phyloP scores from a whole-genome alignment of 2,888 invertebrate species.

The Ophion ellenae region DNA sequence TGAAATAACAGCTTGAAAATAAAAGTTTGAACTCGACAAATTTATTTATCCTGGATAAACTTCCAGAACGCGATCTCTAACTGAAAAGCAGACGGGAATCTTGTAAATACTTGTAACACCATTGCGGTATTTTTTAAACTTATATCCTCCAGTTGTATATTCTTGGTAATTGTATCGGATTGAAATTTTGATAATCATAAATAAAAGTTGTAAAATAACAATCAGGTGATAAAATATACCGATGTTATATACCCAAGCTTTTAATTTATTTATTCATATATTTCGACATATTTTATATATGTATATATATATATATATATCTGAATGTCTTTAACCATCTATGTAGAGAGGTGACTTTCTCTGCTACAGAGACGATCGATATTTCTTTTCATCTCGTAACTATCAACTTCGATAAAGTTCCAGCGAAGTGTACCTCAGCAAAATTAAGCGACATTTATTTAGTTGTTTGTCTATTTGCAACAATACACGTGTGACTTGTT shows the following conservation, averaged over 20 bases:
- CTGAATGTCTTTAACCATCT: constrained; percentile 48
- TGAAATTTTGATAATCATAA: neutral
- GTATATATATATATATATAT: no score
- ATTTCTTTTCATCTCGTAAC: constrained; percentile 38
- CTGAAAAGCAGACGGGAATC: no score
- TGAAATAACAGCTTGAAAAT: no score
- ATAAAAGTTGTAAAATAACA: neutral
- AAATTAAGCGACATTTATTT: constrained; percentile 43
- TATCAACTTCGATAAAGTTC: constrained; percentile 31
- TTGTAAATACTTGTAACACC: no score
- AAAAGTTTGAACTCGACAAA: no score
- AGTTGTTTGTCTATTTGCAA: constrained; percentile 37
- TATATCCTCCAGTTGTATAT: no score
- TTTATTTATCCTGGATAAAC: no score
- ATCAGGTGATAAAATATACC: neutral
- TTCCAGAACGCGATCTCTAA: no score
- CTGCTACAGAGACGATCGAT: constrained; percentile 47
- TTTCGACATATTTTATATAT: constrained; percentile 23
- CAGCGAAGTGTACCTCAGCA: constrained; percentile 3
- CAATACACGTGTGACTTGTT: constrained; percentile 20
- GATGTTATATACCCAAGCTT: constrained; percentile 6
- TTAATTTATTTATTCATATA: constrained; percentile 19
- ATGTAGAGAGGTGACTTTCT: constrained; percentile 54
- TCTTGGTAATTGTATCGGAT: no score
- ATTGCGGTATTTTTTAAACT: no score